Evolutionary conservation across 2,113 vertebrate species (phyloP), one percentile per base, ranked within the genome.

Genomic region (Scophthalmus maximus): DNA sequence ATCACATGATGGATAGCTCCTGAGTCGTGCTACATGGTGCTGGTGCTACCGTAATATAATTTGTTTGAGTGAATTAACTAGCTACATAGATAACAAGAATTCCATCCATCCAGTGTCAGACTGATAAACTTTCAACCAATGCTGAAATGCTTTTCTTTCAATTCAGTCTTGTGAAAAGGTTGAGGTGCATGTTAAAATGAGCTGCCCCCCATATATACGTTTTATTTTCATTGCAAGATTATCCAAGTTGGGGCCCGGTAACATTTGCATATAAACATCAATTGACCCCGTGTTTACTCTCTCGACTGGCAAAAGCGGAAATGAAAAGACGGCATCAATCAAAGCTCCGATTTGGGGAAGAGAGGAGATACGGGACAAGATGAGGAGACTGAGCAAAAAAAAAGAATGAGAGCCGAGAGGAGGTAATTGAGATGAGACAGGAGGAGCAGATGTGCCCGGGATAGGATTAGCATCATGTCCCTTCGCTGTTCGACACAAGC

Each of bases 261-360:
- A 26, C 23, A 51, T 51, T 27, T 51, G 49, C 49, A 51, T 51
- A 26, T 26, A 51, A 29, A 53, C n/a, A 53, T 29, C 17, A 53
- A 53, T 8, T 29, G 25, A 29, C 51, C 51, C 25, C 29, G 6
- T 27, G 23, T 51, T 51, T 50, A 8, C 22, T 26, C 17, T 27
- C 25, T 2, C 6, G 1, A 52, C 25, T 52, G 1, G 7, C 40
- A 44, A 4, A 15, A 25, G 27, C 11, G 6, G 8, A 26, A 27
- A 52, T 14, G 50, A 52, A 20, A 15, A 52, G 25, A 23, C 25
- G 4, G 25, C 50, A 15, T 52, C 22, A 7, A 20, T 26, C 23
- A 52, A 8, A 52, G 12, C 25, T n/a, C 40, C 17, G 40, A 5
- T 44, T n/a, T 14, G 18, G 6, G 6, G 18, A 44, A n/a, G n/a